These are phyloP conservation scores for Adoxophyes honmai DNA, from an alignment of 1,140 invertebrate species.

Conservation along the genomic window DNA sequence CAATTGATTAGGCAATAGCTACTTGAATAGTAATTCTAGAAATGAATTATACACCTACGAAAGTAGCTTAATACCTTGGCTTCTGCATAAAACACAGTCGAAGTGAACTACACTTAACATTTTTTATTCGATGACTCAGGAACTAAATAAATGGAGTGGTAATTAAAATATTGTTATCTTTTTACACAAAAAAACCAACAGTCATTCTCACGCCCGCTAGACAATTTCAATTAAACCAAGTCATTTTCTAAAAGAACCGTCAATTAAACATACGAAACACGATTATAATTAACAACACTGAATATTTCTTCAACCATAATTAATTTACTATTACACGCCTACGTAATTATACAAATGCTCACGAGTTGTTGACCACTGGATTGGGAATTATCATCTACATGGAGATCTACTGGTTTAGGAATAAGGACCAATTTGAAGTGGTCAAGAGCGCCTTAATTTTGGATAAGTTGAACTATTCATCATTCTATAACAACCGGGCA, in stretches of 20 bases:
- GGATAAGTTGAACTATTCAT: slow-evolving; percentile 29
- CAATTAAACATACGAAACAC: slow-evolving; percentile 24
- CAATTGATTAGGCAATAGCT: too few relatives aligned
- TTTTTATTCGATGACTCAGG: too few relatives aligned
- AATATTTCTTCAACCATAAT: slow-evolving; percentile 31
- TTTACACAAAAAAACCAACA: too few relatives aligned
- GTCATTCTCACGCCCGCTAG: neutral
- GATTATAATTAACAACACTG: slow-evolving; percentile 28
- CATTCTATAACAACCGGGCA: slow-evolving; percentile 35
- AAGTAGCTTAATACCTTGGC: too few relatives aligned
- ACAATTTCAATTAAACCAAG: slow-evolving; percentile 9
- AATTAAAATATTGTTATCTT: too few relatives aligned
- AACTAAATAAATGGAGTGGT: too few relatives aligned
- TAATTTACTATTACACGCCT: slow-evolving; percentile 34
- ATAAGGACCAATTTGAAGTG: neutral
- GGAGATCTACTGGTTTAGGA: neutral
- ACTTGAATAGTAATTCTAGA: too few relatives aligned
- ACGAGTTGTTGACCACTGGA: slow-evolving; percentile 8
- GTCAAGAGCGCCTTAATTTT: neutral
- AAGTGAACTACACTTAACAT: too few relatives aligned
- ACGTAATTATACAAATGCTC: slow-evolving; percentile 27
- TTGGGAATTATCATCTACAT: neutral
- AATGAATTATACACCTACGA: too few relatives aligned
- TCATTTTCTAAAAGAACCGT: neutral
- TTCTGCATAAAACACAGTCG: too few relatives aligned